Percentiles rank a stretch among this genome's conserved stretches.
Conservation (phyloP, 2,888 invertebrate species). For the Pachydiplax longipennis region DNA sequence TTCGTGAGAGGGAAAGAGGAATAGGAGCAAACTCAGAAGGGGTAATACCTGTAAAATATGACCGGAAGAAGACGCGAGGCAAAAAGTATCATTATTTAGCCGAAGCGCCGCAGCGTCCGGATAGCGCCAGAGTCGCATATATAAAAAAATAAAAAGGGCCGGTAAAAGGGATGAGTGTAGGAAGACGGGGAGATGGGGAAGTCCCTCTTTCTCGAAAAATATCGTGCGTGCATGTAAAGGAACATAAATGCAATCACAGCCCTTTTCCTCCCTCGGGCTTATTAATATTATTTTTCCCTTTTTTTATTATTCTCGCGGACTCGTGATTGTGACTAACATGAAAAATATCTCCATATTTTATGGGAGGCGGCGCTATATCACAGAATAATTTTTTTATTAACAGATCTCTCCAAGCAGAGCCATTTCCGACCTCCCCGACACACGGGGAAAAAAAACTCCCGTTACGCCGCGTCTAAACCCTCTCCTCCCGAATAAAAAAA, state of each 20-base stretch:
- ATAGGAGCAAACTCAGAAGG: background rate
- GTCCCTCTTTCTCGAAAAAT: conserved; percentile 27
- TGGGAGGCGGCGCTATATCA: conserved; percentile 34
- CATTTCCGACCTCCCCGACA: conserved; percentile 14
- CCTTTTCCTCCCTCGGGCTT: conserved; percentile 9
- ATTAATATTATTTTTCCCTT: conserved; percentile 33
- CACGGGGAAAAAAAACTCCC: conserved; percentile 10
- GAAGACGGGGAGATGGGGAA: background rate
- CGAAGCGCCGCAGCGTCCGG: conserved; percentile 37
- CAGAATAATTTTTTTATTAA: conserved; percentile 44
- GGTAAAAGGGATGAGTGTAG: background rate
- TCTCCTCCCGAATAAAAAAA: conserved; percentile 1
- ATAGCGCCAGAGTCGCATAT: conserved; percentile 31
- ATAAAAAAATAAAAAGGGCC: conserved; percentile 12
- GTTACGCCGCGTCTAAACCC: background rate
- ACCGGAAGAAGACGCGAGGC: conserved; percentile 30
- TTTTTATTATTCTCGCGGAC: conserved; percentile 21
- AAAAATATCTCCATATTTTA: conserved; percentile 44
- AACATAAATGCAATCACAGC: conserved; percentile 42
- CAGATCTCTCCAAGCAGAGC: conserved; percentile 40
- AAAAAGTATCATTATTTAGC: conserved; percentile 43
- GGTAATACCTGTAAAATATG: conserved; percentile 42
- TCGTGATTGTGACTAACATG: conserved; percentile 44
- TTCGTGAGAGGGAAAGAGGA: conserved; percentile 19
- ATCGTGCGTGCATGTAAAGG: conserved; percentile 41